phyloP scores from a whole-genome alignment of 2,888 invertebrate species.

The Pristionchus fissidentatus region DNA sequence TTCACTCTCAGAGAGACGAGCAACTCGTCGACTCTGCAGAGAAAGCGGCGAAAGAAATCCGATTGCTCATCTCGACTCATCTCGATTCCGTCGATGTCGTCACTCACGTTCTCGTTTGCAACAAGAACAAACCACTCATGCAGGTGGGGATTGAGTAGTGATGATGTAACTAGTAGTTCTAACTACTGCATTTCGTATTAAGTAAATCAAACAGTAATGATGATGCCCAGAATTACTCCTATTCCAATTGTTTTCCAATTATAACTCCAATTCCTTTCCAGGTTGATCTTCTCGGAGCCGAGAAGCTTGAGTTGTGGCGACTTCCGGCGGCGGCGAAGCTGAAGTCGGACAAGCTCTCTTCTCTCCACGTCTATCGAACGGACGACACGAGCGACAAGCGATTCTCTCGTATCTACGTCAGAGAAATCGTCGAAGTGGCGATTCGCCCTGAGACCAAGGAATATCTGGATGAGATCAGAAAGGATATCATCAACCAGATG shows the following conservation, averaged over 20 bases:
- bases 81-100: slow-evolving; percentile 48
- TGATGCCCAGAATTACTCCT: background rate
- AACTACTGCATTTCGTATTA: background rate
- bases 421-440: slow-evolving; percentile 54
- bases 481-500: slow-evolving; percentile 57
- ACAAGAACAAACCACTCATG: slow-evolving; percentile 56
- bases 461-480: slow-evolving; percentile 15
- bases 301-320: slow-evolving; percentile 71
- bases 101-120: slow-evolving; percentile 55
- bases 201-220: background rate
- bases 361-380: slow-evolving; percentile 59
- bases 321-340: slow-evolving; percentile 59
- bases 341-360: slow-evolving; percentile 59
- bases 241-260: background rate
- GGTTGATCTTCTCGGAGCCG: slow-evolving; percentile 56
- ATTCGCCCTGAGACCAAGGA: background rate
- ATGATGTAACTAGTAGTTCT: background rate
- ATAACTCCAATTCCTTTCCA: background rate
- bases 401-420: slow-evolving; percentile 61
- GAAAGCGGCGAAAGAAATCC: slow-evolving; percentile 47
- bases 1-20: slow-evolving; percentile 50
- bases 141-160: slow-evolving; percentile 53
- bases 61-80: slow-evolving; percentile 44
- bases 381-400: slow-evolving; percentile 38
- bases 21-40: slow-evolving; percentile 51